A percentile compares a stretch with the other conserved stretches of the same genome.
Conservation (phyloP, 2,797 vertebrate species). For the Euphonia xanthogaster region DNA sequence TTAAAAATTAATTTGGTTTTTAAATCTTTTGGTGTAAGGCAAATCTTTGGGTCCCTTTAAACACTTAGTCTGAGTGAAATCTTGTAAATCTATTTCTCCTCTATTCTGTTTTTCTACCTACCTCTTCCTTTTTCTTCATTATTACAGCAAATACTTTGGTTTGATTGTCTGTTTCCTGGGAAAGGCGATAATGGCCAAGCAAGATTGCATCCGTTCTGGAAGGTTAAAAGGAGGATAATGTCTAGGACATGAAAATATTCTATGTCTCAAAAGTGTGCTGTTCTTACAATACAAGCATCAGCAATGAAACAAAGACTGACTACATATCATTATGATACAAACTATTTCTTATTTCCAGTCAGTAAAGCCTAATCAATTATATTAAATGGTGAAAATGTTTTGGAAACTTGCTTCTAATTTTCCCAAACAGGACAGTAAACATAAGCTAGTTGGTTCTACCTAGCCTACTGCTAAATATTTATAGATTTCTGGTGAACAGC, state of each 20-base stretch:
- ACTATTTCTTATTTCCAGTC: background rate
- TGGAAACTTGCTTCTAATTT: background rate
- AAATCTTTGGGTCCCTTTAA: background rate
- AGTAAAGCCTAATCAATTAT: background rate
- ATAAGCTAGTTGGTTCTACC: background rate
- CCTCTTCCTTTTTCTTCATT: conserved; percentile 96
- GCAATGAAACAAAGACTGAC: background rate
- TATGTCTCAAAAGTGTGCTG: background rate
- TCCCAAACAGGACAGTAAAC: background rate
- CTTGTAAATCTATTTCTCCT: background rate
- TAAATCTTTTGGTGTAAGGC: background rate
- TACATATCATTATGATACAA: background rate
- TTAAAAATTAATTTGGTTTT: background rate
- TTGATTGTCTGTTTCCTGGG: conserved; percentile 99
- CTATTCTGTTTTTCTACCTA: conserved; percentile 56
- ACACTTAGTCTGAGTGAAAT: background rate
- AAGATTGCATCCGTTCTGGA: conserved; percentile 91
- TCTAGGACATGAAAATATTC: background rate
- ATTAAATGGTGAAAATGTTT: background rate
- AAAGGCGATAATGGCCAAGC: conserved; percentile 94
- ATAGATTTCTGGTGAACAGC: background rate
- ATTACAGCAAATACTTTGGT: conserved; percentile 99
- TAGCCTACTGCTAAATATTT: background rate
- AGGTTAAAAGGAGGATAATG: background rate
- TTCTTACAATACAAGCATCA: background rate